phyloP scores from a whole-genome alignment of 2,888 invertebrate species.

The Drosophila siamana region DNA sequence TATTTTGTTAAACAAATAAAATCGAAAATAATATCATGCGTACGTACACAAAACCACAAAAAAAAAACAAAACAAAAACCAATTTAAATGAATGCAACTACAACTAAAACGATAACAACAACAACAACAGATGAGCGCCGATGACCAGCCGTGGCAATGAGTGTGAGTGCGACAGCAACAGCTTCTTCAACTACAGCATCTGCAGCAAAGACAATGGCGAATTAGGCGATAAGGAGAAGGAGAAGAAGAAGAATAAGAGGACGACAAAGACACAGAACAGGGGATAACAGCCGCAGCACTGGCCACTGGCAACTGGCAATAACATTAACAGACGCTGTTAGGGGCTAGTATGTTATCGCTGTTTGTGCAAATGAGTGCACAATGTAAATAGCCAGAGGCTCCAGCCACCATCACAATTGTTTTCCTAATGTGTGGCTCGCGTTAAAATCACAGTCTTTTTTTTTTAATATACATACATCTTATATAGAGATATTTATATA shows the following conservation, averaged over 20 bases:
- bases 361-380: neutral
- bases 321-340: conserved; percentile 23
- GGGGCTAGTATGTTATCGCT: conserved; percentile 3
- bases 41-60: conserved; percentile 2
- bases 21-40: neutral
- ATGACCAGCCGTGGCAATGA: conserved; percentile 84
- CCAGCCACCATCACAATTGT: conserved; percentile 43
- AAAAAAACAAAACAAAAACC: conserved; percentile 16
- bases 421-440: conserved; percentile 42
- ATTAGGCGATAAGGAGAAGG: conserved; percentile 33
- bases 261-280: conserved; percentile 40
- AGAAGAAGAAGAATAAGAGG: conserved; percentile 46
- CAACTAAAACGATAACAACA: conserved; percentile 39
- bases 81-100: conserved; percentile 4
- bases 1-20: conserved; percentile 12
- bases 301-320: conserved; percentile 44
- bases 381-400: conserved; percentile 55
- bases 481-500: conserved; percentile 21
- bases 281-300: conserved; percentile 28
- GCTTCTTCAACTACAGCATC: conserved; percentile 55
- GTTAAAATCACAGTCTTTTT: conserved; percentile 25
- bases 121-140: conserved; percentile 84
- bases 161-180: neutral
- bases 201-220: conserved; percentile 39
- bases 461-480: conserved; percentile 18